Conservation (phyloP, 2,113 vertebrate species). For the Salvelinus namaycush region DNA sequence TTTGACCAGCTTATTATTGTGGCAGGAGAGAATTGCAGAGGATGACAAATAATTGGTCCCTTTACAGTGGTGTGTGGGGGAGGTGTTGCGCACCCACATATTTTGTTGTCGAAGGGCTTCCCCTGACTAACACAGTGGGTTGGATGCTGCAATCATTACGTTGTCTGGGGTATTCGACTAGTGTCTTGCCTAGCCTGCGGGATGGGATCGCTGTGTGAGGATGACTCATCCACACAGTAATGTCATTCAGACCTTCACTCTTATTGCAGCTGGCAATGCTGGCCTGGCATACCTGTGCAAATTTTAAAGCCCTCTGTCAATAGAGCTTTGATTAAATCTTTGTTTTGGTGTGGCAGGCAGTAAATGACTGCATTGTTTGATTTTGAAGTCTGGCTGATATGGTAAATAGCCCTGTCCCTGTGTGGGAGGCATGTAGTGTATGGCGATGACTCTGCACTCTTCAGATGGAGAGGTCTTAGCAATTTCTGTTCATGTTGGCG, state of each 20-base stretch:
- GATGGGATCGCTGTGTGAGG: constrained; percentile 29
- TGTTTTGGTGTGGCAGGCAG: background rate
- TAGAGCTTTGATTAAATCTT: background rate
- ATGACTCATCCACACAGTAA: constrained; percentile 70
- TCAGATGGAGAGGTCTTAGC: constrained; percentile 66
- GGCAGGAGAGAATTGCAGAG: background rate
- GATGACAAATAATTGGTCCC: background rate
- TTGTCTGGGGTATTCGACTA: background rate
- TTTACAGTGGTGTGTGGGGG: background rate
- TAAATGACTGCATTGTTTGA: constrained; percentile 3
- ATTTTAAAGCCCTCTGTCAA: constrained; percentile 16
- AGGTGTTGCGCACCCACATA: background rate
- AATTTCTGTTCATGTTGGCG: constrained; percentile 25
- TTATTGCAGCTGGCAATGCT: constrained; percentile 7
- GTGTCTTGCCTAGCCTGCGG: constrained; percentile 18
- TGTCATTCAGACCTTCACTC: constrained; percentile 59
- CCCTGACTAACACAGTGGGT: background rate
- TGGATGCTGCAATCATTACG: background rate
- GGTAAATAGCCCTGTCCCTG: constrained; percentile 35
- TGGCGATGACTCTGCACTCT: constrained; percentile 38
- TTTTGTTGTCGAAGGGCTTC: constrained; percentile 21
- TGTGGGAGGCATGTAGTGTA: constrained; percentile 6
- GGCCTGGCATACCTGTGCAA: constrained; percentile 28
- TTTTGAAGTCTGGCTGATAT: constrained; percentile 23
- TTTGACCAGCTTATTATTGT: background rate